Evolutionary conservation across 2,113 vertebrate genomes (phyloP), one percentile per base, ranked within the genome.

Genomic region (Ochotona princeps): DNA sequence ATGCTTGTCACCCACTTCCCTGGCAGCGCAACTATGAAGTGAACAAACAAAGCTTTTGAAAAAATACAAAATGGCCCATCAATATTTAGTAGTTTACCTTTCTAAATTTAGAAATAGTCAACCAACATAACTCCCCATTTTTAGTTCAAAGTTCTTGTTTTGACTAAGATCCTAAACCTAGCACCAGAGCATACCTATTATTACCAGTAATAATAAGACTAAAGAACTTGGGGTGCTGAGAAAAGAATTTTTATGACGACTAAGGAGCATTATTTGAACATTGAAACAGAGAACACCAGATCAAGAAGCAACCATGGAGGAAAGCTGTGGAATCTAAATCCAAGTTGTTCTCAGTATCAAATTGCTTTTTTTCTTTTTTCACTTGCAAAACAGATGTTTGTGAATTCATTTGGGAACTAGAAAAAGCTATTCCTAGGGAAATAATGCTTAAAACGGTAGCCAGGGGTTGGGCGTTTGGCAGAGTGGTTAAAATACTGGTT

Each of bases 21-120:
- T 75, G 49, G 35, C 76, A 78, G 63, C 3, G 35, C 38, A 63
- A 30, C 32, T 80, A 66, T 54, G 67, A 94, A 14, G 44, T n/a
- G 78, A n/a, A 70, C 72, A 74, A 30, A 81, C 17, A 78, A 87
- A 92, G 69, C 44, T 57, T 38, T 90, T 74, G 66, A 69, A 85
- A 81, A 80, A 32, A 61, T 8, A 67, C 38, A 76, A 93, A 87
- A 23, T 60, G 28, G 49, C 8, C n/a, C 54, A 38, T 74, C 83
- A 91, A 75, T 94, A 74, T 86, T 81, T 85, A 61, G 44, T 7
- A 60, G 28, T 74, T 84, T 66, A 20, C 70, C 82, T 91, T 90
- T 89, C 75, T 87, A 30, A 26, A 57, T 74, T 93, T 75, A 88
- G 38, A 94, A 83, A 57, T 3, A 69, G 14, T 30, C 84, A 92